These are phyloP conservation scores for Antennarius striatus DNA, from an alignment of 2,113 vertebrate species.

Conservation along the genomic window DNA sequence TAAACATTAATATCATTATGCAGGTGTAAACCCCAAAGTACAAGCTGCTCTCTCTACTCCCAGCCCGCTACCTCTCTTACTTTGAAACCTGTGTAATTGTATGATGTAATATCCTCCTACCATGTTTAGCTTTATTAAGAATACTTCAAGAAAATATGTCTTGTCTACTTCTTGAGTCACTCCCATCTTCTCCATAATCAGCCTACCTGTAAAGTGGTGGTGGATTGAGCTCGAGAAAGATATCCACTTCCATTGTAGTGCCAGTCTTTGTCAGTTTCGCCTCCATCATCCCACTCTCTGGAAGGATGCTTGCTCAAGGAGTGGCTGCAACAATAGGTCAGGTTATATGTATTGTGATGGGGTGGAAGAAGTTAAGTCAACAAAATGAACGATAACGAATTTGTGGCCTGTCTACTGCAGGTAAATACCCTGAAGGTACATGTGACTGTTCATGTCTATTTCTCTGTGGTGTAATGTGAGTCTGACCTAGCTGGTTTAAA, in stretches of 20 bases:
- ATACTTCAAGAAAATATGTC: not conserved
- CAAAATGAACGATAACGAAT: not conserved
- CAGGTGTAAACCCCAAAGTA: constrained; percentile 18
- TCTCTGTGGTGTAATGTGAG: constrained; percentile 73
- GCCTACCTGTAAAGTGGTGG: constrained; percentile 70
- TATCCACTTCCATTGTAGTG: constrained; percentile 56
- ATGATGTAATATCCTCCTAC: not conserved
- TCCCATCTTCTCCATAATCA: not conserved
- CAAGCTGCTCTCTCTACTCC: not conserved
- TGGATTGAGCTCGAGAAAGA: constrained; percentile 72
- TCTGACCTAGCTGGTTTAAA: constrained; percentile 92
- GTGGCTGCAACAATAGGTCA: constrained; percentile 69
- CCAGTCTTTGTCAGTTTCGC: constrained; percentile 67
- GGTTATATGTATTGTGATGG: constrained; percentile 7
- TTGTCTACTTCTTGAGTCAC: too few relatives aligned
- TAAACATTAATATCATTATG: constrained; percentile 37
- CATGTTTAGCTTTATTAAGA: not conserved
- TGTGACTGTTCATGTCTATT: not conserved
- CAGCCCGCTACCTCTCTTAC: too few relatives aligned
- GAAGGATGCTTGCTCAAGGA: constrained; percentile 73
- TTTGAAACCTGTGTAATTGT: too few relatives aligned
- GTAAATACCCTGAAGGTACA: not conserved
- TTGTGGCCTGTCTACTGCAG: not conserved
- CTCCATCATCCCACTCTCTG: constrained; percentile 71
- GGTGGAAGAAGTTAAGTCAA: not conserved